These are phyloP conservation scores for Melanotaenia nigrans DNA, from an alignment of 2,797 vertebrate genomes.

Conservation along the genomic window DNA sequence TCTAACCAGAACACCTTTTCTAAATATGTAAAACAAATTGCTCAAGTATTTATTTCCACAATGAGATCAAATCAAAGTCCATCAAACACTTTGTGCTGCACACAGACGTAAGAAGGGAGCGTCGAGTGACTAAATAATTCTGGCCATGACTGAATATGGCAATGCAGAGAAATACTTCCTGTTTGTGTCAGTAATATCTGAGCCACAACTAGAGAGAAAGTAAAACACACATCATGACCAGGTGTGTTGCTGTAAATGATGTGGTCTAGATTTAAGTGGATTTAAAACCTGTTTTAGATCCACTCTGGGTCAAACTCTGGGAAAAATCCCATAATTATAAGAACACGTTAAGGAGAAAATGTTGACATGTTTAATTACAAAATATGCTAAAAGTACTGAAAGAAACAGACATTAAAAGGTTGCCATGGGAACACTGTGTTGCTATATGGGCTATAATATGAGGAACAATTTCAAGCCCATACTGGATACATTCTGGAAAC, in stretches of 20 bases:
- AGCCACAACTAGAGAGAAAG: constrained; percentile 9
- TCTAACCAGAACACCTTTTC: not conserved
- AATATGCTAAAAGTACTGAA: too few relatives aligned
- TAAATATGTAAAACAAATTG: not conserved
- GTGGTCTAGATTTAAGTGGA: constrained; percentile 1
- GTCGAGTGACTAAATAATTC: not conserved
- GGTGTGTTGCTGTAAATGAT: not conserved
- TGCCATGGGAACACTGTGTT: too few relatives aligned
- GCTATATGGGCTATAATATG: too few relatives aligned
- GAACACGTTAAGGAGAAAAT: too few relatives aligned
- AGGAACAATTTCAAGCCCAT: too few relatives aligned
- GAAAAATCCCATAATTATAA: too few relatives aligned
- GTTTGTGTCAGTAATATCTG: constrained; percentile 29
- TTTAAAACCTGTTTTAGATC: not conserved
- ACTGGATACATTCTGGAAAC: too few relatives aligned
- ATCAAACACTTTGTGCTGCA: not conserved
- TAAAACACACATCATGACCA: not conserved
- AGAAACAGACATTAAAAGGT: too few relatives aligned
- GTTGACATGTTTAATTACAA: too few relatives aligned
- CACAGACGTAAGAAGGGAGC: constrained; percentile 36
- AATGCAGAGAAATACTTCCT: constrained; percentile 43
- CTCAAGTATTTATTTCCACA: not conserved
- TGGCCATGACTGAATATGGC: not conserved
- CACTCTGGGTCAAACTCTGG: too few relatives aligned
- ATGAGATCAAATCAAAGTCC: constrained; percentile 22